Conservation (phyloP, 2,888 invertebrate genomes). For the Erebia ligea region DNA sequence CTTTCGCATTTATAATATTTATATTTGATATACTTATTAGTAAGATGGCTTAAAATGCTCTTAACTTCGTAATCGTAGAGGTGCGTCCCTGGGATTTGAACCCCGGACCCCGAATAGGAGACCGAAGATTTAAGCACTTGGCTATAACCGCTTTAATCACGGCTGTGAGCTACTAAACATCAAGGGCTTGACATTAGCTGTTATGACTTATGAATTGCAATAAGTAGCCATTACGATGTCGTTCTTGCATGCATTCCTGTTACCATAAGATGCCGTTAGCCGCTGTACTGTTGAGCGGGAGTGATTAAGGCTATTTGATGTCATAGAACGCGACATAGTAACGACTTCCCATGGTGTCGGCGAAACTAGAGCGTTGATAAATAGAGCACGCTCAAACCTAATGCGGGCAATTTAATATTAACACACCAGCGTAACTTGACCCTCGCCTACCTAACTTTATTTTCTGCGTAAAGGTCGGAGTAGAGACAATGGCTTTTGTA, state of each 20-base stretch:
- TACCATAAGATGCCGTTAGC: conserved; percentile 20
- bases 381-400: conserved; percentile 62
- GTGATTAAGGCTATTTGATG: conserved; percentile 54
- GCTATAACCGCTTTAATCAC: too few relatives aligned
- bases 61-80: too few relatives aligned
- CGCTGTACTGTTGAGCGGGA: conserved; percentile 41
- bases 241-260: conserved; percentile 12
- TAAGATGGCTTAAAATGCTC: too few relatives aligned
- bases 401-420: conserved; percentile 66
- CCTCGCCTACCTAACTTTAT: conserved; percentile 42
- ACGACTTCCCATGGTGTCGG: conserved; percentile 70
- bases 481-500: conserved; percentile 25
- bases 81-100: too few relatives aligned
- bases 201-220: conserved; percentile 7
- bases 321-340: conserved; percentile 56
- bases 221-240: neutral
- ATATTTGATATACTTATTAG: too few relatives aligned
- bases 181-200: too few relatives aligned
- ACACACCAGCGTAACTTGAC: conserved; percentile 52
- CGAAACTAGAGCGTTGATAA: conserved; percentile 74
- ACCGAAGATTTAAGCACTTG: too few relatives aligned
- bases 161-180: too few relatives aligned
- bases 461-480: conserved; percentile 21
- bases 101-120: too few relatives aligned
- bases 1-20: too few relatives aligned